Evolutionary conservation across 2,113 vertebrate genomes (phyloP).

Genomic region (Anser brachyrhynchus): DNA sequence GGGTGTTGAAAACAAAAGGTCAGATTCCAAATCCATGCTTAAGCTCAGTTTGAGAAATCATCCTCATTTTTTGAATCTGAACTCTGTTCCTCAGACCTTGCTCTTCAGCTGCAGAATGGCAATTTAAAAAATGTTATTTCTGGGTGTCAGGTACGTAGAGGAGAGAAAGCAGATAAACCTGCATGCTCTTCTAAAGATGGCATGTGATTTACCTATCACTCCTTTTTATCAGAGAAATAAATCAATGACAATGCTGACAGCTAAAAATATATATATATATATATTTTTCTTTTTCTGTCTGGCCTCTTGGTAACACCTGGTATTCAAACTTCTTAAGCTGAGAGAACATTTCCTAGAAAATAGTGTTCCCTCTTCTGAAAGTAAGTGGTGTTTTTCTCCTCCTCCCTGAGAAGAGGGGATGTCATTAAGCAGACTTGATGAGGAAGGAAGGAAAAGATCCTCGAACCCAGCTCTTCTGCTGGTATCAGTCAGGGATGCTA

Average conservation of each 20-base stretch:
- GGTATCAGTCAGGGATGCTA: rapidly evolving
- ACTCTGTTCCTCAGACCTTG: not conserved
- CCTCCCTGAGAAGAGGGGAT: not conserved
- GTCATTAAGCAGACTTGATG: not conserved
- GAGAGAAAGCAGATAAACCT: not conserved
- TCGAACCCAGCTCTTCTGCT: not conserved
- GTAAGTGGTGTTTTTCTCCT: not conserved
- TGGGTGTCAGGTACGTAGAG: rapidly evolving
- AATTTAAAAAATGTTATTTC: not conserved
- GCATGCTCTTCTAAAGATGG: not conserved
- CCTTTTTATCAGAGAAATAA: not conserved
- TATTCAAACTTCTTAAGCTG: not conserved
- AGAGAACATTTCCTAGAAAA: not conserved
- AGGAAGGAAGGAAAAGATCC: not conserved
- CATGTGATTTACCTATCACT: not conserved
- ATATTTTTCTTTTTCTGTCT: not conserved
- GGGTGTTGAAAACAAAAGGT: not conserved
- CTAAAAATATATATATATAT: not conserved
- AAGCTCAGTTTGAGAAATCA: not conserved
- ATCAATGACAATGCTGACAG: not conserved
- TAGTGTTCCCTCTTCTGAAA: not conserved
- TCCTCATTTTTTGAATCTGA: not conserved
- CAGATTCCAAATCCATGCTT: not conserved
- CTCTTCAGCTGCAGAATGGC: not conserved
- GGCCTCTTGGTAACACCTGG: not conserved